Evolutionary conservation across 1,140 invertebrate genomes (phyloP), one percentile per base, ranked within the genome.

Genomic region (Lordiphosa stackelbergi): DNA sequence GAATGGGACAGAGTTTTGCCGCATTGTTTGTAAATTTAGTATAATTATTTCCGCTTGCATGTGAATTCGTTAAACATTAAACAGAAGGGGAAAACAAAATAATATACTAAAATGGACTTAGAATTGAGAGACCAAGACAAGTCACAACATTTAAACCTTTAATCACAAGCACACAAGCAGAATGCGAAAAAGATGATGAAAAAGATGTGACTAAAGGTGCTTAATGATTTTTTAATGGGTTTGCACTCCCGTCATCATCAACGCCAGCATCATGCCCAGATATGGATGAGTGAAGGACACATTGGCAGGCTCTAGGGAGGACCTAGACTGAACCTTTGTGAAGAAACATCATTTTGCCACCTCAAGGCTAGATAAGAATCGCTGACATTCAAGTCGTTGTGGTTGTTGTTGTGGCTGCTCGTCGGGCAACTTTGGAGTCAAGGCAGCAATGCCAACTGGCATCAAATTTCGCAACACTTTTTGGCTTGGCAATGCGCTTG

Each of bases 41-140:
- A 46, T 78, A 81, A 81, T 79, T 81, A 74, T 70, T 79, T 79
- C 75, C 74, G 71, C 59, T 79, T 60, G 61, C 66, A 70, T 74
- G 75, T 43, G 61, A 78, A 52, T 56, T 54, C 31, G 54, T 42
- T 54, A 8, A 31, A 31, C 28, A 31, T 31, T 31, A 31, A 31
- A 31, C 28, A 8, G 22, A 24, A 5, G 22, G 22, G 22, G 22
- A 6, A 24, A 24, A 24, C 19, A 19, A 24, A 24, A 24, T 24
- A 5, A 24, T 5, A 24, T 6, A 24, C 22, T 5, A 5, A 24
- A 24, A 24, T 47, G 54, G 42, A 28, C 61, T 53, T 47, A 68
- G 70, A 62, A 53, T 51, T 36, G 40, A 48, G 16, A 42, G 34
- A 31, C 28, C 28, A 24, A 24, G 4, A 31, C 28, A 31, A 31